A percentile compares a stretch with the other conserved stretches of the same genome.
Evolutionary conservation across 64 coral and sea anemone genomes (phyloP).

Genomic region (Actinia equina): DNA sequence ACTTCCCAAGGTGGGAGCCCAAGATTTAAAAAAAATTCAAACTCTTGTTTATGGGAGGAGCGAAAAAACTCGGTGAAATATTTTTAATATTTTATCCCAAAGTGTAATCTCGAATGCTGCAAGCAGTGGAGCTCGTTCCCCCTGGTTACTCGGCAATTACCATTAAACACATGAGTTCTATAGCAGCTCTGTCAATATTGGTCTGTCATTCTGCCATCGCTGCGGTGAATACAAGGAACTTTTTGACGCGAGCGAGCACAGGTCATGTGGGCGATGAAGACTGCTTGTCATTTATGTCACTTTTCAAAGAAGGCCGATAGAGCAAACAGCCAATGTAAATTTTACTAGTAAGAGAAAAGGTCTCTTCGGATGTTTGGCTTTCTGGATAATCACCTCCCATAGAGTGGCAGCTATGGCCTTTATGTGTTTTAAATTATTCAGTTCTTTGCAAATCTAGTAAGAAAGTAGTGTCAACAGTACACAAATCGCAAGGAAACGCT

Average conservation of each 20-base stretch:
- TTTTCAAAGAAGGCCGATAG: constrained; percentile 70
- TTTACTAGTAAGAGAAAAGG: constrained; percentile 69
- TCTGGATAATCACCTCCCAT: constrained; percentile 51
- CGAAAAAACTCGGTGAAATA: no score
- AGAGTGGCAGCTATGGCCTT: constrained; percentile 55
- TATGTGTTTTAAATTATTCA: constrained; percentile 79
- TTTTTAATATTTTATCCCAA: background rate
- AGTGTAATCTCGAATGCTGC: constrained; percentile 23
- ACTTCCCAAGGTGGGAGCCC: background rate
- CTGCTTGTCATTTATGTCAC: constrained; percentile 57
- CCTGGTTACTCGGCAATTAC: constrained; percentile 47
- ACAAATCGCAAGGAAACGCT: constrained; percentile 57
- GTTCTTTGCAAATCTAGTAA: constrained; percentile 14
- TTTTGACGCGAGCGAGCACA: constrained; percentile 36
- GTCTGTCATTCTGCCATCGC: constrained; percentile 25
- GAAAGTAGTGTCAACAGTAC: constrained; percentile 27
- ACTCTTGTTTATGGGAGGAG: background rate
- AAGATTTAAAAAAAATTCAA: background rate
- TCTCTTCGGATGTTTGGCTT: constrained; percentile 74
- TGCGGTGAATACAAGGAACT: constrained; percentile 57
- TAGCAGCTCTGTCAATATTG: constrained; percentile 61
- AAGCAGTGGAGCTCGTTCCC: constrained; percentile 19
- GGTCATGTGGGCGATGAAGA: constrained; percentile 53
- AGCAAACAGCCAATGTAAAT: constrained; percentile 78
- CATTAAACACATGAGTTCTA: constrained; percentile 36